Percentiles rank a stretch among this genome's conserved stretches.
Evolutionary conservation across 2,113 vertebrate genomes (phyloP).

Genomic region (Neotoma lepida): DNA sequence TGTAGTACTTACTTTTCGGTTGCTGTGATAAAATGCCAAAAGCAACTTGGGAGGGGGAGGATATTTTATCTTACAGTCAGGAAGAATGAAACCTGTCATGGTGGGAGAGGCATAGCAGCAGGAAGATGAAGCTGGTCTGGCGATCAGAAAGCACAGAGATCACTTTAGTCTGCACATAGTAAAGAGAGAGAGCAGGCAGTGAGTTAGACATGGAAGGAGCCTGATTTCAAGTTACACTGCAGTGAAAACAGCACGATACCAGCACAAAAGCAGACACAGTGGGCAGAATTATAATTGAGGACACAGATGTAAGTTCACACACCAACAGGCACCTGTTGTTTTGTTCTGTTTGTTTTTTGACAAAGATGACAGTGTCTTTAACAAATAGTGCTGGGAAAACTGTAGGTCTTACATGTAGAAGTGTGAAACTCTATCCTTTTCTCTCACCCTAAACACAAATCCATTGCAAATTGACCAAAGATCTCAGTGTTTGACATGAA

Average conservation of each 20-base stretch:
- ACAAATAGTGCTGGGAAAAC: not conserved
- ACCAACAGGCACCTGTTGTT: not conserved
- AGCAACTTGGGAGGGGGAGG: not conserved
- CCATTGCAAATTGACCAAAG: not conserved
- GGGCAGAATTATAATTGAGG: not conserved
- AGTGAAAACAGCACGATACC: too few relatives aligned
- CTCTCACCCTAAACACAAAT: not conserved
- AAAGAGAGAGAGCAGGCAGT: not conserved
- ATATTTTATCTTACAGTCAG: not conserved
- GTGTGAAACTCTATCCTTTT: not conserved
- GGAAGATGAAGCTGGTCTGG: not conserved
- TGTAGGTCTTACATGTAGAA: not conserved
- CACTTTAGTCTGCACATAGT: not conserved
- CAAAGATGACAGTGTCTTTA: not conserved
- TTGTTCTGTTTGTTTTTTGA: not conserved
- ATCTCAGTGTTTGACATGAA: not conserved
- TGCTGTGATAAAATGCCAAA: not conserved
- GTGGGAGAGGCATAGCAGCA: not conserved
- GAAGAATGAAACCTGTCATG: not conserved
- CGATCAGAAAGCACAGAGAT: not conserved
- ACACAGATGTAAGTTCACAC: not conserved
- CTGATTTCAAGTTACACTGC: not conserved
- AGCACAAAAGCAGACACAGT: not conserved
- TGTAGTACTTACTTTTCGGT: not conserved
- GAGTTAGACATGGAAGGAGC: not conserved